phyloP scores from a whole-genome alignment of 1,140 invertebrate species.

The Eumaeus atala region DNA sequence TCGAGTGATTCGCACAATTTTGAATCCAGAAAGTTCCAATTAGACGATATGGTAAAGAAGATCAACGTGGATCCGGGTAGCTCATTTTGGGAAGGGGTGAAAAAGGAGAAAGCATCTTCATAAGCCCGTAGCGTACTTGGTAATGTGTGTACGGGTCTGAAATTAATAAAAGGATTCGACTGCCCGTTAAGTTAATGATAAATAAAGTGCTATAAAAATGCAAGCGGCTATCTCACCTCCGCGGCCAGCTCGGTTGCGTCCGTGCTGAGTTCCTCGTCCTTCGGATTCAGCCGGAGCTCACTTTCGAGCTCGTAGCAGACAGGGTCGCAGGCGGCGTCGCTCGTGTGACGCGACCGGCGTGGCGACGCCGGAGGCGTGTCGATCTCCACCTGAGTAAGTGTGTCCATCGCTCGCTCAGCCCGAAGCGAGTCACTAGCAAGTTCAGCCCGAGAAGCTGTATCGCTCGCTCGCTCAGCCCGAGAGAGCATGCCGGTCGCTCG shows the following conservation, averaged over 20 bases:
- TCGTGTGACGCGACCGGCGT: constrained; percentile 24
- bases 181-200: background rate
- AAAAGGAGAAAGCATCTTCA: background rate
- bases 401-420: background rate
- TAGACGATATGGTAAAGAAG: too few relatives aligned
- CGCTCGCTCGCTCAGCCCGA: constrained; percentile 21
- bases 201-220: background rate
- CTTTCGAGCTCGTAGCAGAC: constrained; percentile 47
- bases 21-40: too few relatives aligned
- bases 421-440: background rate
- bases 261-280: constrained; percentile 52
- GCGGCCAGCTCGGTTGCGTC: constrained; percentile 64
- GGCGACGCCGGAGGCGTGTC: background rate
- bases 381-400: background rate
- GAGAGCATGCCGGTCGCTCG: constrained; percentile 12
- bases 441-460: constrained; percentile 17
- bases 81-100: too few relatives aligned
- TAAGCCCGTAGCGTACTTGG: too few relatives aligned
- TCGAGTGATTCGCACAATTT: too few relatives aligned
- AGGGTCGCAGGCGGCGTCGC: constrained; percentile 59
- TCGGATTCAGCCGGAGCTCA: constrained; percentile 43
- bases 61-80: too few relatives aligned
- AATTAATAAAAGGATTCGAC: too few relatives aligned
- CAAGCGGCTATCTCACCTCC: constrained; percentile 43
- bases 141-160: too few relatives aligned